Evolutionary conservation across 2,113 vertebrate genomes (phyloP).

Genomic region (Odontophorus gujanensis): DNA sequence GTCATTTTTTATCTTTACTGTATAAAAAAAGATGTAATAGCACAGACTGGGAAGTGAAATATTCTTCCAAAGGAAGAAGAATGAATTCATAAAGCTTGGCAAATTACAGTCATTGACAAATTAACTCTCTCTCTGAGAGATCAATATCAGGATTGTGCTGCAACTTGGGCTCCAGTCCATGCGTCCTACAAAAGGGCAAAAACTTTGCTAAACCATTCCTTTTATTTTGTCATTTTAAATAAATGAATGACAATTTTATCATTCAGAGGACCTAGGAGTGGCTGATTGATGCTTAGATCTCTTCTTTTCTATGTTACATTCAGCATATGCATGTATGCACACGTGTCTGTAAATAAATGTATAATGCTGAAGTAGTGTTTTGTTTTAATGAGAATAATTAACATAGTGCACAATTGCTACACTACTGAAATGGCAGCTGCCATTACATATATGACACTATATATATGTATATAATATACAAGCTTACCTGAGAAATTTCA

Average conservation of each 20-base stretch:
- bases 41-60: constrained; percentile 52
- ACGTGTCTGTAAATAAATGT: background rate
- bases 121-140: constrained; percentile 60
- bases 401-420: background rate
- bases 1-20: constrained; percentile 51
- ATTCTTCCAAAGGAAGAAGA: constrained; percentile 61
- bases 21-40: constrained; percentile 8
- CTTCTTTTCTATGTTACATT: background rate
- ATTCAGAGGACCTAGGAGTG: constrained; percentile 18
- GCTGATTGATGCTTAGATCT: background rate
- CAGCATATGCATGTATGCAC: background rate
- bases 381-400: background rate
- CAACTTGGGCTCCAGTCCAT: constrained; percentile 49
- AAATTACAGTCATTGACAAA: constrained; percentile 74
- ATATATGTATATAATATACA: background rate
- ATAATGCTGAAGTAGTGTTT: background rate
- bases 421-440: background rate
- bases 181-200: constrained; percentile 44
- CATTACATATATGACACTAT: too few species aligned
- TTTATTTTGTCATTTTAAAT: constrained; percentile 51
- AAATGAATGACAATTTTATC: constrained; percentile 50
- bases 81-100: constrained; percentile 70
- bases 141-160: constrained; percentile 63
- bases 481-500: background rate
- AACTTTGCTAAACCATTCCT: constrained; percentile 26